Conservation (phyloP, 2,888 invertebrate species). For the Petrophora chlorosata region DNA sequence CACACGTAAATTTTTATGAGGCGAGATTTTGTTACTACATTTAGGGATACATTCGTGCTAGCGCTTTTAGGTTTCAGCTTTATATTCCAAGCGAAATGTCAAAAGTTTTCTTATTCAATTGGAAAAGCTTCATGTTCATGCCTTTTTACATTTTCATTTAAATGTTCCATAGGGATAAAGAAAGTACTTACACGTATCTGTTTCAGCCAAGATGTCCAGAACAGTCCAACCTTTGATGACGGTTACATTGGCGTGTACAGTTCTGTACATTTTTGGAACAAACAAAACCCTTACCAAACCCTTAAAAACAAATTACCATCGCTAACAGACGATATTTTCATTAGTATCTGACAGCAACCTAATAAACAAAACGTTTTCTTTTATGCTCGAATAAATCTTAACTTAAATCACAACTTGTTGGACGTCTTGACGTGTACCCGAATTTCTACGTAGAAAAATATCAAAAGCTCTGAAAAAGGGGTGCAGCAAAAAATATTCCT, state of each 20-base stretch:
- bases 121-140: background rate
- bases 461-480: conserved; percentile 26
- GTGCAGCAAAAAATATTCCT: conserved; percentile 19
- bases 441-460: conserved; percentile 33
- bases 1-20: conserved; percentile 14
- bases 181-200: no score
- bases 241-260: background rate
- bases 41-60: background rate
- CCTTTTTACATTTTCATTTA: no score
- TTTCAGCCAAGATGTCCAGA: background rate
- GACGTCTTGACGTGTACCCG: conserved; percentile 17
- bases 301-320: no score
- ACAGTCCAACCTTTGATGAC: background rate
- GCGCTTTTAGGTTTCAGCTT: background rate
- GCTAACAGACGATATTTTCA: conserved; percentile 11
- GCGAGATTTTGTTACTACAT: conserved; percentile 3
- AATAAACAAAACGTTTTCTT: conserved; percentile 15
- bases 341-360: conserved; percentile 1
- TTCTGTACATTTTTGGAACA: background rate
- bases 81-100: background rate
- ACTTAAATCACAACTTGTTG: conserved; percentile 38
- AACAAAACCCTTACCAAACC: background rate
- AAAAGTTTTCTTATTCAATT: background rate
- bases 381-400: conserved; percentile 25
- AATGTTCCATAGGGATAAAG: no score